Evolutionary conservation across 1,140 invertebrate species (phyloP), one percentile per base, ranked within the genome.

Genomic region (Zaprionus tsacasi): DNA sequence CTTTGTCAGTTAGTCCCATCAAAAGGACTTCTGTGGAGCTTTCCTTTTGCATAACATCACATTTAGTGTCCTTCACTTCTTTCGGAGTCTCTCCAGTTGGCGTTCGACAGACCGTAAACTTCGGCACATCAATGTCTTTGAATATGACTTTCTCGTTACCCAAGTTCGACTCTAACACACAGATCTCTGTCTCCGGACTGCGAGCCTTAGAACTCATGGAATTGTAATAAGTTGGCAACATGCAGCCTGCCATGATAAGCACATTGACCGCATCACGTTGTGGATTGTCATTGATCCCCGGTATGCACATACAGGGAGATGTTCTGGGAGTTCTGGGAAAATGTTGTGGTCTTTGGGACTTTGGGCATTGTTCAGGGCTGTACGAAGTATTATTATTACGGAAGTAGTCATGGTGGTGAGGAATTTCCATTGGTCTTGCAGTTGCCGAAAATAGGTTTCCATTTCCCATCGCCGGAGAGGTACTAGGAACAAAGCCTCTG

Each of bases 141-240:
- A 80, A 80, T n/a, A 45, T 40, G 0, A 60, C 77, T 3, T 45
- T 21, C 55, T 89, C 80, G 3, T 69, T 35, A 2, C 77, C 61
- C 13, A 83, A 43, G 27, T 78, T 70, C 7, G 83, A 80, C 10
- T 83, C 60, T 25, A 75, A 33, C 2, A 88, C 78, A 48, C 78
- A 50, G 10, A 87, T 78, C 40, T 83, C 70, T 0, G 70, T 56
- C 21, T 3, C 50, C 35, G 6, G 55, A 54, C 2, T 52, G 45
- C 13, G 52, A 8, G 40, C 12, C 0, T 33, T 15, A 7, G 55
- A 36, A 11, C 8, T 25, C 10, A 0, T 38, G 17, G 7, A 6
- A 63, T 43, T 65, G 4, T 43, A 70, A 25, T 66, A 65, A 6
- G 60, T 55, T 1, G 69, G 69, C 30, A 61, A 5, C 17, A 17